phyloP scores from a whole-genome alignment of 2,888 invertebrate species.

The Leptogaster cylindrica region DNA sequence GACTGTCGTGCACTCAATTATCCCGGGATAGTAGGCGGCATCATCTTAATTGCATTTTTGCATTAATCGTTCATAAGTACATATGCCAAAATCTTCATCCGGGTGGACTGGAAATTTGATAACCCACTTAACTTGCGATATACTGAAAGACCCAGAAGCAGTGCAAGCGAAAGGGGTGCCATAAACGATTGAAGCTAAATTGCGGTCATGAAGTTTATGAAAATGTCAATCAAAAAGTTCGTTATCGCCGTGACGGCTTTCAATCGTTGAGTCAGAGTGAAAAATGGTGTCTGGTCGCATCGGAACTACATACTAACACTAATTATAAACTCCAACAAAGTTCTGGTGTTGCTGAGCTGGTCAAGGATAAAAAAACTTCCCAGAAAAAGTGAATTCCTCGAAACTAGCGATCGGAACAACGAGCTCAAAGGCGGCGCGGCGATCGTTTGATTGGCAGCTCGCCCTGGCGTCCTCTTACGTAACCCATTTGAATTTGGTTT shows the following conservation, averaged over 20 bases:
- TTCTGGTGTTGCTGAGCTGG: slow-evolving; percentile 14
- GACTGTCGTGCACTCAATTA: background rate
- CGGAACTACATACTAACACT: slow-evolving; percentile 4
- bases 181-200: slow-evolving; percentile 5
- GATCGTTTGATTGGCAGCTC: slow-evolving; percentile 30
- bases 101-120: background rate
- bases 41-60: slow-evolving; percentile 8
- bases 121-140: background rate
- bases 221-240: slow-evolving; percentile 34
- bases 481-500: background rate
- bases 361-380: background rate
- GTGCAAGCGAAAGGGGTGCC: background rate
- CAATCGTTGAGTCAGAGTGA: slow-evolving; percentile 1
- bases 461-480: slow-evolving; percentile 38
- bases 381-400: slow-evolving; percentile 22
- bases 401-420: slow-evolving; percentile 25
- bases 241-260: slow-evolving; percentile 11
- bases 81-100: background rate
- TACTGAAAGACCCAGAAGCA: background rate
- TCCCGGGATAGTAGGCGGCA: slow-evolving; percentile 3
- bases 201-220: slow-evolving; percentile 24
- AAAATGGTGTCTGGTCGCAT: background rate
- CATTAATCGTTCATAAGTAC: too few relatives aligned
- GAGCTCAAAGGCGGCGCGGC: slow-evolving; percentile 33
- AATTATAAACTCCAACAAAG: slow-evolving; percentile 20